Evolutionary conservation across 1,140 invertebrate genomes (phyloP).

Genomic region (Microvelia longipes): DNA sequence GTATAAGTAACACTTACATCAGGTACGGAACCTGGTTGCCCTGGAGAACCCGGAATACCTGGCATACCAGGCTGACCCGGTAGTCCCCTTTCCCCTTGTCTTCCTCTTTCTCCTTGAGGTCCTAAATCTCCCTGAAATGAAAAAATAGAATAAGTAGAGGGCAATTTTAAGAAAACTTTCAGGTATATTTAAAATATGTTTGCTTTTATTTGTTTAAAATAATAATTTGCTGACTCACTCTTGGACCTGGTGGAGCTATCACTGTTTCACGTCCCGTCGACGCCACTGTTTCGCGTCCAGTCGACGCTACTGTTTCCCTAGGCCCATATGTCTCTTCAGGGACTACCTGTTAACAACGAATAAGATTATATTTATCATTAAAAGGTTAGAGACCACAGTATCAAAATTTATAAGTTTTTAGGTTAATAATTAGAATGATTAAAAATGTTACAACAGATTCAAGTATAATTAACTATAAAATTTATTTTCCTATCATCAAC

Average conservation of each 20-base stretch:
- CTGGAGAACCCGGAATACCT: slow-evolving; percentile 50
- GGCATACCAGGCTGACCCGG: slow-evolving; percentile 46
- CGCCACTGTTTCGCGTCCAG: background rate
- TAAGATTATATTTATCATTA: too few species aligned
- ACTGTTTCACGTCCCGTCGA: background rate
- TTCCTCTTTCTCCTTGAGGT: slow-evolving; percentile 38
- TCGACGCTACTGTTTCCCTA: background rate
- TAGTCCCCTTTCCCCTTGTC: slow-evolving; percentile 39
- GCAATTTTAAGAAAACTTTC: background rate
- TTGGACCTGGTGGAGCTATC: background rate
- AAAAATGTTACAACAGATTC: too few species aligned
- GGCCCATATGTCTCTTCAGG: background rate
- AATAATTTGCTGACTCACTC: background rate
- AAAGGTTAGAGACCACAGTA: too few species aligned
- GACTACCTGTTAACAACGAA: background rate
- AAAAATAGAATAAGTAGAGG: background rate
- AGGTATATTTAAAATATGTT: slow-evolving; percentile 25
- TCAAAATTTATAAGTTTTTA: too few species aligned
- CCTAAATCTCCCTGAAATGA: slow-evolving; percentile 35
- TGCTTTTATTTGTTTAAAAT: slow-evolving; percentile 22
- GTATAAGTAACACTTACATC: slow-evolving; percentile 53
- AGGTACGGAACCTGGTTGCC: slow-evolving; percentile 51
- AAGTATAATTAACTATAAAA: too few species aligned
- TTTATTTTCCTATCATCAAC: too few species aligned
- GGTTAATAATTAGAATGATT: too few species aligned